phyloP scores from a whole-genome alignment of 2,113 vertebrate genomes.

The Sialia sialis region DNA sequence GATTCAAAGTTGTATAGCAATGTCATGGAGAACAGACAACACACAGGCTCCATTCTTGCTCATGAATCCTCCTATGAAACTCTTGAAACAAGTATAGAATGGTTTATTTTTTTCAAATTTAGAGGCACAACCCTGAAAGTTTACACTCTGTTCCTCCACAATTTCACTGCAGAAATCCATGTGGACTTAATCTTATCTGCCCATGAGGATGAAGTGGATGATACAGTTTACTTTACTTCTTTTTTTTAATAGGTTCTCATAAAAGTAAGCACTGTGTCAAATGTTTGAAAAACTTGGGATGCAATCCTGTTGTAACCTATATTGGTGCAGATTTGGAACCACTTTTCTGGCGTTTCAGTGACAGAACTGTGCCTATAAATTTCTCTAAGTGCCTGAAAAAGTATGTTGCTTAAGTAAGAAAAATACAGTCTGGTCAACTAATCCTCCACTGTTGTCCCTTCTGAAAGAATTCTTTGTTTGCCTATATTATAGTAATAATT shows the following conservation, averaged over 20 bases:
- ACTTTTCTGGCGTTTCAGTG: background rate
- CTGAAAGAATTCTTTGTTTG: background rate
- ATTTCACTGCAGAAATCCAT: background rate
- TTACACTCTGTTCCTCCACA: background rate
- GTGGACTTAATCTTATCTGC: background rate
- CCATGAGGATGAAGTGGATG: background rate
- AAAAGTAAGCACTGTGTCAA: conserved; percentile 41
- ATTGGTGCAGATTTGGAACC: background rate
- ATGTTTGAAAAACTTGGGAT: conserved; percentile 5
- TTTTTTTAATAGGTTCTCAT: conserved; percentile 1
- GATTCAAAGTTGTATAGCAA: background rate
- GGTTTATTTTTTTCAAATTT: background rate
- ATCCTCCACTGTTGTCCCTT: background rate
- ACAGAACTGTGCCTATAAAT: conserved; percentile 8
- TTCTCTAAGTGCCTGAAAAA: background rate
- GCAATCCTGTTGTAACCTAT: background rate
- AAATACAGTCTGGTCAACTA: background rate
- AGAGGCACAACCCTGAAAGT: background rate
- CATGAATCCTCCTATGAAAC: background rate
- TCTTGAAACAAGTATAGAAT: background rate
- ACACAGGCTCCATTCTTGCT: background rate
- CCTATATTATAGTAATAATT: background rate
- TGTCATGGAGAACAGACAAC: background rate
- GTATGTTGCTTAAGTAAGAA: background rate
- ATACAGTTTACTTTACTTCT: background rate